A percentile compares a stretch with the other conserved stretches of the same genome.
Evolutionary conservation across 2,888 invertebrate species (phyloP).

Genomic region (Ischnus inquisitorius): DNA sequence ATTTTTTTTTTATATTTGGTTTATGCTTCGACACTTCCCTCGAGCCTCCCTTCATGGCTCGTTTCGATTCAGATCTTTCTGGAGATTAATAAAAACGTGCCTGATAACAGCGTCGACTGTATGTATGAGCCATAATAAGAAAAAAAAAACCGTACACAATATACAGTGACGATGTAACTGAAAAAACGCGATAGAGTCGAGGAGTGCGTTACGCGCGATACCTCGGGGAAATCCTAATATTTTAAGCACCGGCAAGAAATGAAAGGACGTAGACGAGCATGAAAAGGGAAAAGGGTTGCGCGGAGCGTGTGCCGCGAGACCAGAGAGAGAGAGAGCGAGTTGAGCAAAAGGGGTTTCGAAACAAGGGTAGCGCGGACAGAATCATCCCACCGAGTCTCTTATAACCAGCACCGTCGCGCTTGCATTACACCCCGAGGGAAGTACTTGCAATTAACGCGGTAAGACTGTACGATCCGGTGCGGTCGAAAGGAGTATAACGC

Average conservation of each 20-base stretch:
- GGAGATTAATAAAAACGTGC: neutral
- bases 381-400: conserved; percentile 61
- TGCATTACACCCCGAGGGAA: conserved; percentile 79
- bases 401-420: conserved; percentile 67
- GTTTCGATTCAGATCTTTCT: conserved; percentile 46
- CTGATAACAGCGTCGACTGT: neutral
- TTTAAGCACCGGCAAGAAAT: conserved; percentile 78
- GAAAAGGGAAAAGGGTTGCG: conserved; percentile 78
- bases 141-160: conserved; percentile 39
- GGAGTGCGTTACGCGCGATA: conserved; percentile 62
- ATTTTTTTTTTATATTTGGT: conserved; percentile 8
- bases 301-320: conserved; percentile 71
- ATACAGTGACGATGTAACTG: conserved; percentile 47
- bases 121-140: conserved; percentile 36
- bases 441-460: conserved; percentile 82
- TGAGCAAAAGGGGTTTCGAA: conserved; percentile 24
- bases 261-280: conserved; percentile 77
- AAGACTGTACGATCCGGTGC: conserved; percentile 74
- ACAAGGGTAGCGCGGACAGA: conserved; percentile 35
- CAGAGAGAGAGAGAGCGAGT: conserved; percentile 36
- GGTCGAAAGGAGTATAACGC: conserved; percentile 68
- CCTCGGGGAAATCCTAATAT: conserved; percentile 79
- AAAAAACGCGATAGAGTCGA: conserved; percentile 41
- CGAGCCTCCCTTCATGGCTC: conserved; percentile 23
- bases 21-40: neutral